Conservation (phyloP, 2,113 vertebrate genomes). For the Aegithalos caudatus region DNA sequence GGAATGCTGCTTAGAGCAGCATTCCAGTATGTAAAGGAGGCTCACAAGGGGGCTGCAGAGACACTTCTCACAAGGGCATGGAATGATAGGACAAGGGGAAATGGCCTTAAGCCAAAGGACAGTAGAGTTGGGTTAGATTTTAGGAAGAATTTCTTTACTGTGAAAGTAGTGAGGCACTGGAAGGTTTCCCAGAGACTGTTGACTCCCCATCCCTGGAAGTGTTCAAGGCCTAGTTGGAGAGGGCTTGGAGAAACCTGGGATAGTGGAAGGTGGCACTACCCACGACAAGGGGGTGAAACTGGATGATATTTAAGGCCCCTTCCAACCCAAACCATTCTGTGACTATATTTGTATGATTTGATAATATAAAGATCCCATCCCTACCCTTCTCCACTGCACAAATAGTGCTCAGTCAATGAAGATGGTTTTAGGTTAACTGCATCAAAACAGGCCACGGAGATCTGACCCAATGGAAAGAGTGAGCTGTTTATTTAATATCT, state of each 20-base stretch:
- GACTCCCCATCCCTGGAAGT: background rate
- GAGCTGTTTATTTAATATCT: background rate
- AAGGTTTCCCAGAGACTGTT: background rate
- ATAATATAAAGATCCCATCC: background rate
- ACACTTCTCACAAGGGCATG: background rate
- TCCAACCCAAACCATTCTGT: background rate
- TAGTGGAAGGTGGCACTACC: background rate
- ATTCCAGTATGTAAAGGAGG: background rate
- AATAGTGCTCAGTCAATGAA: background rate
- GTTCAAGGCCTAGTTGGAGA: fast-evolving
- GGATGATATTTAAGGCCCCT: background rate
- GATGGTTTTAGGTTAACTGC: background rate
- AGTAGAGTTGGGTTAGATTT: background rate
- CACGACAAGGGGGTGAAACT: background rate
- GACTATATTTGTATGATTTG: background rate
- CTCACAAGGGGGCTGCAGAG: background rate
- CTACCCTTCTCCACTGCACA: background rate
- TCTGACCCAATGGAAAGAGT: background rate
- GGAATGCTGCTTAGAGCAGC: background rate
- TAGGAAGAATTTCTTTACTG: background rate
- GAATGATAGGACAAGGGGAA: background rate
- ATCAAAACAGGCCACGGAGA: background rate
- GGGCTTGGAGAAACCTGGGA: background rate
- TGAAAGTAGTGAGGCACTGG: background rate
- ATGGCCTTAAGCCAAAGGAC: background rate